phyloP scores from a whole-genome alignment of 92 coral and sea anemone species.

The Parazoanthus darwini region DNA sequence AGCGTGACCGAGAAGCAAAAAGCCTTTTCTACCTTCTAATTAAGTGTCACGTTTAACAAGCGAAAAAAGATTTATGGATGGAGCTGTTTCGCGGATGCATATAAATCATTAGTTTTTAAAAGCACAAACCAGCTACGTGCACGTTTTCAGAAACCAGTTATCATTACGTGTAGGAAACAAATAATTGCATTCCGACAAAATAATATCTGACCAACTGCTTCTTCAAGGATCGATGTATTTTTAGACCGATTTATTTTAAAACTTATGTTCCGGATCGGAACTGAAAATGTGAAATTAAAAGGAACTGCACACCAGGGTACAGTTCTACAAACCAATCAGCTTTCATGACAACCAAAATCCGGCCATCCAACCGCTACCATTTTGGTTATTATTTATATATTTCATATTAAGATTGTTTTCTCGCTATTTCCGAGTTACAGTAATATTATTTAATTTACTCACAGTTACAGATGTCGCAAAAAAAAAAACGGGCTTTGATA shows the following conservation, averaged over 20 bases:
- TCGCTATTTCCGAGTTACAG: too few relatives aligned
- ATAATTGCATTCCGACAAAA: too few relatives aligned
- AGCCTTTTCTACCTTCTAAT: neutral
- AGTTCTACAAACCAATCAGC: neutral
- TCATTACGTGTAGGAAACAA: neutral
- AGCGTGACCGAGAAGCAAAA: conserved; percentile 18
- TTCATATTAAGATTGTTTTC: neutral
- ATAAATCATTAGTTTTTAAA: neutral
- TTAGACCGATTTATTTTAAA: neutral
- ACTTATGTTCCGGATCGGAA: conserved; percentile 11
- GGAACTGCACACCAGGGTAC: neutral
- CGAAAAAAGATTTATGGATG: neutral
- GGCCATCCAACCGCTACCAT: neutral
- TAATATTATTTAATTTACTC: too few relatives aligned
- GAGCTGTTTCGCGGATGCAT: neutral
- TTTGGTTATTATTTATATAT: neutral
- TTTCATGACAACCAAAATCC: neutral
- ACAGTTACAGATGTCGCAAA: too few relatives aligned
- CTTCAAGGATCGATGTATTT: neutral
- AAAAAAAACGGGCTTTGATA: too few relatives aligned
- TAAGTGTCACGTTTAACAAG: conserved; percentile 16
- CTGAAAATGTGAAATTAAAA: neutral
- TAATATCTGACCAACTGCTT: neutral
- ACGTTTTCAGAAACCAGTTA: neutral
- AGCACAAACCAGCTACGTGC: neutral